Base-by-base conservation (phyloP, 2,113 vertebrate species). In the Clarias batrachus region DNA sequence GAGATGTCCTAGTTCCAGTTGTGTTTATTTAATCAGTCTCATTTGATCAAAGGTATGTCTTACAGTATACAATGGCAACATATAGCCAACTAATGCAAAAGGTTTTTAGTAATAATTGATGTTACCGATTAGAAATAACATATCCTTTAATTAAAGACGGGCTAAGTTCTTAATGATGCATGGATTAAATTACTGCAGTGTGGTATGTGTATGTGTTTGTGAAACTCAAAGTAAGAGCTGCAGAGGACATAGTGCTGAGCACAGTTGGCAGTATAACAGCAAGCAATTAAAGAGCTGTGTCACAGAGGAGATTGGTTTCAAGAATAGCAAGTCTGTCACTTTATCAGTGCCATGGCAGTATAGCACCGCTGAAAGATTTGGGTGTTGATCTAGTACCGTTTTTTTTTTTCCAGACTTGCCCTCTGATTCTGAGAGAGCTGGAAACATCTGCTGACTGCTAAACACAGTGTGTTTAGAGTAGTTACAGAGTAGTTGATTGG, bases 361-460 rank as follows among this genome's bases (percentile, higher is more conserved):
- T 33, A 86, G 30, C 17, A 54, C 56, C 19, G 41, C 41, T 84
- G 65, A 86, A 88, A 88, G 77, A 70, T 83, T 82, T 74, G 25
- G 21, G 6, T 68, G 77, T 81, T 86, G 63, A 63, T 83, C 54
- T 84, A 37, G 74, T 59, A 80, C 41, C 14, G 37, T 27, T 73
- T 66, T 48, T 48, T 48, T 48, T 41, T 41, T 48, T 48, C 6
- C 16, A 60, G 56, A 56, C 25, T 23, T 37, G 19, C 23, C 9
- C 21, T 48, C 33, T 52, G 54, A 19, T 37, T 23, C 4, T 48
- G 14, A 73, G 65, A 57, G 52, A 30, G 78, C 88, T 76, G 85
- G 0, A 85, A 87, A 78, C 90, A 91, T 90, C 88, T 89, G 87
- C 90, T 92, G 92, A 91, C 87, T 73, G 87, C n/a, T n/a, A n/a